phyloP scores from a whole-genome alignment of 2,113 vertebrate genomes.

The Tetrax tetrax region DNA sequence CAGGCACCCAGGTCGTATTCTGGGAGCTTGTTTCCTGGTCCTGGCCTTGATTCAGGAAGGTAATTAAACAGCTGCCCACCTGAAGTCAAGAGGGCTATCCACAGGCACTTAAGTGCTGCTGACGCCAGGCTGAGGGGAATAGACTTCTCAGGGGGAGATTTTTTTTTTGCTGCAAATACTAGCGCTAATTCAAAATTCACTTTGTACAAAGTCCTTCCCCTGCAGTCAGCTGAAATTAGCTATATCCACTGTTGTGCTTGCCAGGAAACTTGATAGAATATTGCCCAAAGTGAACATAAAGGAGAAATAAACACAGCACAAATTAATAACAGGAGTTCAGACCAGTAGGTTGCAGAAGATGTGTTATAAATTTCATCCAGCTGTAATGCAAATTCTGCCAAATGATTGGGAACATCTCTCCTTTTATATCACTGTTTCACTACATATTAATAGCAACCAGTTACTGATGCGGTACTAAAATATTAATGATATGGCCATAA shows the following conservation, averaged over 20 bases:
- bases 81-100: conserved; percentile 60
- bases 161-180: conserved; percentile 47
- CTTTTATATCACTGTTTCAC: conserved; percentile 54
- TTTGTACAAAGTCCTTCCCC: conserved; percentile 49
- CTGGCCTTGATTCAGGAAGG: conserved; percentile 47
- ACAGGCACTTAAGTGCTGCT: conserved; percentile 52
- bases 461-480: conserved; percentile 63
- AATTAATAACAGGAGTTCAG: conserved; percentile 66
- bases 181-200: conserved; percentile 57
- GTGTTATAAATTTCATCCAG: conserved; percentile 65
- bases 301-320: conserved; percentile 65
- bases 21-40: conserved; percentile 1
- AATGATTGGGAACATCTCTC: conserved; percentile 61
- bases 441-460: conserved; percentile 68
- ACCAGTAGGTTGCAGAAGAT: conserved; percentile 51
- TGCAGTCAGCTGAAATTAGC: conserved; percentile 67
- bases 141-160: conserved; percentile 44
- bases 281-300: conserved; percentile 69
- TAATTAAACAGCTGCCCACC: conserved; percentile 66
- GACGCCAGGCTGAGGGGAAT: conserved; percentile 47
- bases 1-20: background rate
- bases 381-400: conserved; percentile 67
- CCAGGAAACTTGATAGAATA: conserved; percentile 64
- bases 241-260: conserved; percentile 47
- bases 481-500: conserved; percentile 64